Conservation (phyloP, 2,888 invertebrate species). For the Aleiodes leptofemur region DNA sequence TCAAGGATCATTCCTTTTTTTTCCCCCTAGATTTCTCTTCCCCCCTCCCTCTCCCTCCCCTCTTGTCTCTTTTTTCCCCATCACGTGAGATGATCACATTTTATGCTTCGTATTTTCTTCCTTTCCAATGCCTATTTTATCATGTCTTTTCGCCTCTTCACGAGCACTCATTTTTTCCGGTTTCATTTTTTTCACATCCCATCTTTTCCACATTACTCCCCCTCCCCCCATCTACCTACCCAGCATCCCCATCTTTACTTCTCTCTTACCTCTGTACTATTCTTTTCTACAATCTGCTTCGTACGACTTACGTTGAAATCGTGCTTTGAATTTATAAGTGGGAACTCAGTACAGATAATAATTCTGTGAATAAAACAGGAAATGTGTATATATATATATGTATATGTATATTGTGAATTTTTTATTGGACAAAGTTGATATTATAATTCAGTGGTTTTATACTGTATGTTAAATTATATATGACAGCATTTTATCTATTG, state of each 20-base stretch:
- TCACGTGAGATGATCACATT: slow-evolving; percentile 21
- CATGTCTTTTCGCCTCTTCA: slow-evolving; percentile 28
- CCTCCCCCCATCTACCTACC: too few relatives aligned
- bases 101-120: slow-evolving; percentile 18
- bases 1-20: slow-evolving; percentile 17
- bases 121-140: slow-evolving; percentile 7
- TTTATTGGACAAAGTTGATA: background rate
- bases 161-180: slow-evolving; percentile 23
- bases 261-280: slow-evolving; percentile 13
- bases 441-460: too few relatives aligned
- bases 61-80: background rate
- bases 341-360: slow-evolving; percentile 14
- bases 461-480: too few relatives aligned
- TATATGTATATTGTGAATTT: background rate
- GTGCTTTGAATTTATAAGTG: slow-evolving; percentile 30
- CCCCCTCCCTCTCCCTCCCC: background rate
- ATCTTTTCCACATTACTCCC: slow-evolving; percentile 13
- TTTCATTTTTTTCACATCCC: slow-evolving; percentile 11
- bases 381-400: too few relatives aligned
- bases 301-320: slow-evolving; percentile 27
- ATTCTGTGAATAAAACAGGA: slow-evolving; percentile 1
- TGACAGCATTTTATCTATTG: too few relatives aligned
- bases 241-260: slow-evolving; percentile 8
- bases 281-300: slow-evolving; percentile 34
- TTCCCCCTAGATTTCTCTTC: too few relatives aligned